Base-by-base conservation (phyloP, 2,797 vertebrate genomes). In the Limosa lapponica region DNA sequence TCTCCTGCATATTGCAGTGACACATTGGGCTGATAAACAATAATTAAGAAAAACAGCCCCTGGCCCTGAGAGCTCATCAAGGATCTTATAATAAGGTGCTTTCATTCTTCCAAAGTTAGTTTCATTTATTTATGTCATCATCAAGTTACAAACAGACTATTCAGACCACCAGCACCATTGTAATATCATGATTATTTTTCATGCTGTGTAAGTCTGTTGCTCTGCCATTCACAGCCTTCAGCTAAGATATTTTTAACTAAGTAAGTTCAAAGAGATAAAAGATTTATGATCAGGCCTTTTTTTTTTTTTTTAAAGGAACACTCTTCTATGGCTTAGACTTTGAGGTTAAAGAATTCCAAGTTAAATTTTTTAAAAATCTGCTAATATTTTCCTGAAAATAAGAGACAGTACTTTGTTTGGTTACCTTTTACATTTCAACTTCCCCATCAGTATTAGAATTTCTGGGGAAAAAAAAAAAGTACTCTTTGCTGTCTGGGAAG, bases 231-330 rank as follows among this genome's bases (percentile, higher is more conserved):
- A 36, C 51, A 23, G 69, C 61, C 86, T 77, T 88, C 80, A 93
- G 92, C 88, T 77, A 83, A 82, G 85, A 18, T 13, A 78, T 64
- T 96, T 96, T 92, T 37, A 64, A 93, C 88, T 74, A 7, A 89
- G 15, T 70, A 6, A 2, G 25, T 83, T 94, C n/a, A 73, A 95
- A 96, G 36, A 44, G 32, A 78, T 61, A 44, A 83, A 83, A 88
- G 34, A 83, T 89, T 93, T 74, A 83, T 57, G 39, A 86, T 39
- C 28, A 41, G 41, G 8, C 4, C 1, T 2, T 17, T 19, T 20
- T 28, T 13, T 41, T 30, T 55, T 51, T 39, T 54, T 57, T 59
- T 11, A 8, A 80, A 58, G 13, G 32, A 75, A 48, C 20, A 32
- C 5, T 74, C 8, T 79, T 89, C 49, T 48, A 37, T 85, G 44